Conservation (phyloP, 1,140 invertebrate genomes). For the Camponotus pennsylvanicus region DNA sequence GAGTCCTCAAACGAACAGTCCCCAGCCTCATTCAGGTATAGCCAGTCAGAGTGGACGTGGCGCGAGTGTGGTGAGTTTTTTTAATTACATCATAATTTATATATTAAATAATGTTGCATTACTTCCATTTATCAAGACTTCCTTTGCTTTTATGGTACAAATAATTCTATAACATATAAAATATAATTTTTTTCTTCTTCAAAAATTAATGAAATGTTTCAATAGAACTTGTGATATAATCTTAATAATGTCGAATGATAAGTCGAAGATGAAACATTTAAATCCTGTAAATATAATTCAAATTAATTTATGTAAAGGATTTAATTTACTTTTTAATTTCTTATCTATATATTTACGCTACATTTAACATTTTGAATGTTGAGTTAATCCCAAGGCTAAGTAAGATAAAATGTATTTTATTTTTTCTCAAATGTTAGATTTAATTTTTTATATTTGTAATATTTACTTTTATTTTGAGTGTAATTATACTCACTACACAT, state of each 20-base stretch:
- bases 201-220: constrained; percentile 3
- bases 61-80: constrained; percentile 92
- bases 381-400: constrained; percentile 6
- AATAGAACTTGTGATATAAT: background rate
- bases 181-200: background rate
- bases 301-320: constrained; percentile 31
- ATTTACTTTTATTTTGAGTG: constrained; percentile 36
- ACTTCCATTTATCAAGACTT: constrained; percentile 8
- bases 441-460: constrained; percentile 23
- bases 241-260: background rate
- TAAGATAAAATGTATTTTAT: constrained; percentile 34
- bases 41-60: constrained; percentile 95
- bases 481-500: constrained; percentile 8
- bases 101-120: constrained; percentile 8
- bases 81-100: constrained; percentile 46
- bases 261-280: background rate
- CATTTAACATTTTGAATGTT: constrained; percentile 35
- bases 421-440: constrained; percentile 26
- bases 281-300: constrained; percentile 39
- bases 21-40: constrained; percentile 88
- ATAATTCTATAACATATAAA: constrained; percentile 8
- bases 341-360: constrained; percentile 27
- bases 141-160: background rate
- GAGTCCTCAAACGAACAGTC: constrained; percentile 87
- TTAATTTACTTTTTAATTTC: constrained; percentile 11